Percentiles rank a stretch among this genome's conserved stretches.
Conservation (phyloP, 1,140 invertebrate species). For the Cherax quadricarinatus region DNA sequence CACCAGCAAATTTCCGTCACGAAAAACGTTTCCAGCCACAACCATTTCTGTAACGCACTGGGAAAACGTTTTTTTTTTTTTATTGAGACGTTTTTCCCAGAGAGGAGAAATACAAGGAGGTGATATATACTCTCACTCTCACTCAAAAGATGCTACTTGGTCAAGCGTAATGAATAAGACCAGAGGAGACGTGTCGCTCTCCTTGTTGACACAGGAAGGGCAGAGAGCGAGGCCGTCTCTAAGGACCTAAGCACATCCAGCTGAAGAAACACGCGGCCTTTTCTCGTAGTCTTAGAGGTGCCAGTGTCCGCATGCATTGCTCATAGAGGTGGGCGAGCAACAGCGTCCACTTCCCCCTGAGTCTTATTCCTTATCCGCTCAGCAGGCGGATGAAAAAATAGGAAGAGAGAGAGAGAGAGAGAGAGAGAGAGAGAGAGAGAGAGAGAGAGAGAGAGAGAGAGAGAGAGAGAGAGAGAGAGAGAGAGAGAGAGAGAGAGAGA, state of each 20-base stretch:
- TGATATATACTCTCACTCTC: too few relatives aligned
- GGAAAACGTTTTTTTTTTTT: too few relatives aligned
- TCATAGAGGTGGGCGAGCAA: neutral
- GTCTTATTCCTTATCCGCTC: neutral
- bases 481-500: too few relatives aligned
- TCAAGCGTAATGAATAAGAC: neutral
- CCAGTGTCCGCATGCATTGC: neutral
- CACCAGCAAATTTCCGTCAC: too few relatives aligned
- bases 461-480: neutral
- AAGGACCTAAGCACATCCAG: neutral
- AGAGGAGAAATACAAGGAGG: too few relatives aligned
- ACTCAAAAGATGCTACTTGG: neutral
- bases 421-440: conserved; percentile 1
- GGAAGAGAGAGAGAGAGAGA: too few relatives aligned
- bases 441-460: neutral
- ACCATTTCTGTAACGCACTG: too few relatives aligned
- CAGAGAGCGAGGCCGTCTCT: neutral
- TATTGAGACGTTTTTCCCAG: too few relatives aligned
- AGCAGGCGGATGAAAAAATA: neutral
- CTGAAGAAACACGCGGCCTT: neutral
- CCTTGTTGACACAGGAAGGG: neutral
- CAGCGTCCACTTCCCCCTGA: neutral
- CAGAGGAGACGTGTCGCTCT: neutral
- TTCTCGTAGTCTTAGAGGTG: neutral
- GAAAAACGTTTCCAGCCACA: too few relatives aligned